phyloP scores from a whole-genome alignment of 1,140 invertebrate genomes.

The Heliconius congener region DNA sequence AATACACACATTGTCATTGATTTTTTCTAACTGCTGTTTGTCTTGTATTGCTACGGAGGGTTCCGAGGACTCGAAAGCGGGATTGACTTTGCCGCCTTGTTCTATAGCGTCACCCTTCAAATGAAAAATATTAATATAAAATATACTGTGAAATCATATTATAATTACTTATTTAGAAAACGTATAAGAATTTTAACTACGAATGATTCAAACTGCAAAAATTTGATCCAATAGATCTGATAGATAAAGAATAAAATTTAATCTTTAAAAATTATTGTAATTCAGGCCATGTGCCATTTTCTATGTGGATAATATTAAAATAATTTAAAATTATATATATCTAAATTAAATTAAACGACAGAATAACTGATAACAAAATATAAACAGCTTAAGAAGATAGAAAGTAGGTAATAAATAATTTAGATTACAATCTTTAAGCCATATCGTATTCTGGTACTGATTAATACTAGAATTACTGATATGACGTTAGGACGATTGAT shows the following conservation, averaged over 20 bases:
- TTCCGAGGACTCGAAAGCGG: conserved; percentile 20
- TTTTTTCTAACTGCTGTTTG: neutral
- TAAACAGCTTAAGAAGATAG: neutral
- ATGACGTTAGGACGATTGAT: neutral
- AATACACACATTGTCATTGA: neutral
- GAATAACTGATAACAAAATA: neutral
- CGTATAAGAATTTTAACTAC: too few relatives aligned
- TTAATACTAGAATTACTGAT: neutral
- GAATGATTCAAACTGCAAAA: neutral
- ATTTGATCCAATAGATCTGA: too few relatives aligned
- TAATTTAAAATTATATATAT: neutral
- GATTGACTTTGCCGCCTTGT: conserved; percentile 16
- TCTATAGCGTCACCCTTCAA: neutral
- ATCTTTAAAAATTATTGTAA: too few relatives aligned
- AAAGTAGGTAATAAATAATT: conserved; percentile 5
- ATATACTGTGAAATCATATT: neutral
- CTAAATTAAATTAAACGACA: neutral
- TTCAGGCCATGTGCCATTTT: neutral
- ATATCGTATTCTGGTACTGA: neutral
- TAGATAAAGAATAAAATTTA: too few relatives aligned
- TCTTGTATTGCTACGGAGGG: conserved; percentile 3
- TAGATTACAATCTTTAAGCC: neutral
- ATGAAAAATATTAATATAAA: neutral
- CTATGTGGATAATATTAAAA: neutral
- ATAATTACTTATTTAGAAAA: too few relatives aligned